Evolutionary conservation across 1,140 invertebrate species (phyloP), one percentile per base, ranked within the genome.

Genomic region (Pygmarrhopalites habei): DNA sequence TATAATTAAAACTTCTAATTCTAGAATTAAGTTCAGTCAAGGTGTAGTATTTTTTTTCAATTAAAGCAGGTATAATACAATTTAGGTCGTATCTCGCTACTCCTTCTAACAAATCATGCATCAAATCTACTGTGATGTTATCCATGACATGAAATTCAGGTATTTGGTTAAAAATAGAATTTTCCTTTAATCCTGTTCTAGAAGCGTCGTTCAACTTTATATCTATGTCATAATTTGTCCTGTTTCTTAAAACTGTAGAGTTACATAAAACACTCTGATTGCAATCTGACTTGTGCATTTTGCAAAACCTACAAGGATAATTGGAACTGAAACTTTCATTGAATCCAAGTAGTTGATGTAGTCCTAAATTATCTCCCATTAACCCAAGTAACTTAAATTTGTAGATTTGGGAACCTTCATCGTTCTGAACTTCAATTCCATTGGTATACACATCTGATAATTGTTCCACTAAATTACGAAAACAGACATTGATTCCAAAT

Each of bases 271-370:
- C 26, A 2, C n/a, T 19, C 2, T 1, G 12, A 32, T 35, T 29
- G 5, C 26, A 30, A 35, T 4, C 3, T 19, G 17, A 2, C 23
- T 55, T 55, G 0, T 2, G 1, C 26, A 55, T 32, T 55, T 32
- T 55, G 14, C 52, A 55, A 19, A 55, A 55, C 14, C 52, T 29
- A 21, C 52, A 55, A 0, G 52, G 52, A n/a, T 35, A 39, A 14
- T 55, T 55, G 5, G 28, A 15, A 1, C 28, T 32, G 21, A 55
- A 55, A 14, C 28, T 30, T 21, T 55, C 52, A n/a, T 12, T 32
- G 19, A 55, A 55, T 1, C 52, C 52, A 12, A 55, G 21, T 5
- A 55, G 17, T 12, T 19, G 10, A 32, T 55, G 52, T 12, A 55
- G 2, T 2, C 52, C 52, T 1, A 30, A 19, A 14, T 55, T 55